These are phyloP conservation scores for Lapara coniferarum DNA, from an alignment of 2,888 invertebrate genomes.

Conservation along the genomic window DNA sequence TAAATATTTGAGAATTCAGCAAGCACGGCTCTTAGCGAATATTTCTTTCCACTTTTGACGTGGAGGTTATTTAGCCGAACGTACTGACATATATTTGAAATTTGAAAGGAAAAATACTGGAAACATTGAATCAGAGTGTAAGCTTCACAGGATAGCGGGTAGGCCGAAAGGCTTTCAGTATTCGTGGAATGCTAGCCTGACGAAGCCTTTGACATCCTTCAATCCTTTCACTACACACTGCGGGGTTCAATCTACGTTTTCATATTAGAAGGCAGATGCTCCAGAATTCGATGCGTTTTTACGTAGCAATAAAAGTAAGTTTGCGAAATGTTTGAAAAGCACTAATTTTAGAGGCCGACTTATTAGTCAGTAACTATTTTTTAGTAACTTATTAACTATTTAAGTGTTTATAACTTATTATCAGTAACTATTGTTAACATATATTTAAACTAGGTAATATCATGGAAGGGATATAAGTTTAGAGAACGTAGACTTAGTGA, in stretches of 20 bases:
- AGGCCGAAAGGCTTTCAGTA: conserved; percentile 53
- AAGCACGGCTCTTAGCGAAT: too few species aligned
- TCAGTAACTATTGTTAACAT: too few species aligned
- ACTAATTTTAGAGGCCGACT: too few species aligned
- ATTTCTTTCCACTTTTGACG: too few species aligned
- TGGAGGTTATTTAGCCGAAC: not conserved
- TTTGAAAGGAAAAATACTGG: not conserved
- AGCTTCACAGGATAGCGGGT: conserved; percentile 56
- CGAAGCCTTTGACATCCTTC: conserved; percentile 62
- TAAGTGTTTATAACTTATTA: too few species aligned
- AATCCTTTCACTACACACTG: conserved; percentile 46
- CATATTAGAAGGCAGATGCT: conserved; percentile 50
- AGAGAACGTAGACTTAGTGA: too few species aligned
- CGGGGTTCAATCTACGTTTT: conserved; percentile 71
- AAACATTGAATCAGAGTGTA: conserved; percentile 33
- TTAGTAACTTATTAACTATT: too few species aligned
- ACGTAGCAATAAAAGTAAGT: not conserved
- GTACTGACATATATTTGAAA: not conserved
- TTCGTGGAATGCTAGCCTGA: conserved; percentile 48
- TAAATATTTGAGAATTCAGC: too few species aligned
- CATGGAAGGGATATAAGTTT: too few species aligned
- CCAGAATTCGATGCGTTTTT: not conserved
- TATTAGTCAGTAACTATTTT: too few species aligned
- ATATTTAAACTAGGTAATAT: too few species aligned
- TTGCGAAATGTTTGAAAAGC: too few species aligned